Evolutionary conservation across 1,140 invertebrate species (phyloP).

Genomic region (Drosophila repletoides): DNA sequence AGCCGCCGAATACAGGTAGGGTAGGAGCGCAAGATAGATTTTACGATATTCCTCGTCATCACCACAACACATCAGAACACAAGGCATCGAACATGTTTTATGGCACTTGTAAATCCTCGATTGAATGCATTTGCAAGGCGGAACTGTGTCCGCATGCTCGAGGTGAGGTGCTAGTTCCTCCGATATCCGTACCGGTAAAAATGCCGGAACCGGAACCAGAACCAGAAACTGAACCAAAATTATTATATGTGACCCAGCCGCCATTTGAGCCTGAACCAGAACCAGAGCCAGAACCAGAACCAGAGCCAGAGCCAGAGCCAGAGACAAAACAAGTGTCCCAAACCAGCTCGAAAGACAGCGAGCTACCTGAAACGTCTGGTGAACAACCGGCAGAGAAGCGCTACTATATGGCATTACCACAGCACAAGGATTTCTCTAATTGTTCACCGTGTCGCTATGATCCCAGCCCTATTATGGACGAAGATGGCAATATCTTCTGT

Average conservation of each 20-base stretch:
- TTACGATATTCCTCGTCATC: not conserved
- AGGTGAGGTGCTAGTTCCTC: too few species aligned
- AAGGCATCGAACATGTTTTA: not conserved
- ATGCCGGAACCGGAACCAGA: not conserved
- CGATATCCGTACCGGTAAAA: too few species aligned
- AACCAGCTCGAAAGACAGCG: too few species aligned
- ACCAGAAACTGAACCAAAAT: not conserved
- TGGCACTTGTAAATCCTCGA: not conserved
- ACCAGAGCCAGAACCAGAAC: not conserved
- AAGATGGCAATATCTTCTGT: conserved; percentile 70
- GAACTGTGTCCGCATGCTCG: not conserved
- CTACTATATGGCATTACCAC: conserved; percentile 61
- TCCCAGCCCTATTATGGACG: conserved; percentile 73
- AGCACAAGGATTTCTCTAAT: conserved; percentile 68
- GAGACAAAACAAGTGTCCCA: not conserved
- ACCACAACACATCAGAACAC: too few species aligned
- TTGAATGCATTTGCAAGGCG: not conserved
- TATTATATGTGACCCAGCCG: too few species aligned
- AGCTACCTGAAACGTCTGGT: too few species aligned
- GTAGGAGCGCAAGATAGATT: not conserved
- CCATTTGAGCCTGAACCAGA: not conserved
- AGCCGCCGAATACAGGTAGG: conserved; percentile 3
- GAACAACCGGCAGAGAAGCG: not conserved
- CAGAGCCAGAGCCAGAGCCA: not conserved
- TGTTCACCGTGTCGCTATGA: conserved; percentile 67